These are phyloP conservation scores for Propithecus coquereli DNA, from an alignment of 2,113 vertebrate genomes.

Conservation along the genomic window DNA sequence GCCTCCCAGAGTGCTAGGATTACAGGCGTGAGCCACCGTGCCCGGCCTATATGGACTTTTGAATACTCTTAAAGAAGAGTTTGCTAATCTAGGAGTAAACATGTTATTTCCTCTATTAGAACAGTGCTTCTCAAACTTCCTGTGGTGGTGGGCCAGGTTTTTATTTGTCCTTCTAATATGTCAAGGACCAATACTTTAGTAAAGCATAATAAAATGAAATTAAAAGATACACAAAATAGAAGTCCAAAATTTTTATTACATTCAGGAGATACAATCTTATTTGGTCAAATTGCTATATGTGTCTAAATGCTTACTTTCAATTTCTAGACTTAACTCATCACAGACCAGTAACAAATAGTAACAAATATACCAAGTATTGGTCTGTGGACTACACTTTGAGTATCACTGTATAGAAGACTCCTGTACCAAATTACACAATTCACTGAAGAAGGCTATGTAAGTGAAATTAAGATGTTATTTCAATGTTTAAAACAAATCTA, in stretches of 20 bases:
- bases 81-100: background rate
- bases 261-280: background rate
- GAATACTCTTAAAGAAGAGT: background rate
- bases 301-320: background rate
- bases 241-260: background rate
- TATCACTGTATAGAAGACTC: background rate
- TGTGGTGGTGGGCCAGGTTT: background rate
- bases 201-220: conserved; percentile 14
- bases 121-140: background rate
- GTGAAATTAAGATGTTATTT: background rate
- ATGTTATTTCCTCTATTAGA: background rate
- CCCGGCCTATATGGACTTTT: too few relatives aligned
- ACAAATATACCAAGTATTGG: background rate
- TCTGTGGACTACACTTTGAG: background rate
- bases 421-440: background rate
- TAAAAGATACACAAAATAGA: background rate
- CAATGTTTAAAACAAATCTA: background rate
- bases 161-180: background rate
- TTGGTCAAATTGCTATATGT: background rate
- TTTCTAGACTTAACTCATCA: background rate
- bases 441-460: background rate
- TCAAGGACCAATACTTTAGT: background rate
- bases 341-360: background rate
- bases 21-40: too few relatives aligned
- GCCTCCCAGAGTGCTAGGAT: too few relatives aligned